Percentiles rank a stretch among this genome's conserved stretches.
phyloP scores from a whole-genome alignment of 2,113 vertebrate species.

The Romanogobio albipinnatus region DNA sequence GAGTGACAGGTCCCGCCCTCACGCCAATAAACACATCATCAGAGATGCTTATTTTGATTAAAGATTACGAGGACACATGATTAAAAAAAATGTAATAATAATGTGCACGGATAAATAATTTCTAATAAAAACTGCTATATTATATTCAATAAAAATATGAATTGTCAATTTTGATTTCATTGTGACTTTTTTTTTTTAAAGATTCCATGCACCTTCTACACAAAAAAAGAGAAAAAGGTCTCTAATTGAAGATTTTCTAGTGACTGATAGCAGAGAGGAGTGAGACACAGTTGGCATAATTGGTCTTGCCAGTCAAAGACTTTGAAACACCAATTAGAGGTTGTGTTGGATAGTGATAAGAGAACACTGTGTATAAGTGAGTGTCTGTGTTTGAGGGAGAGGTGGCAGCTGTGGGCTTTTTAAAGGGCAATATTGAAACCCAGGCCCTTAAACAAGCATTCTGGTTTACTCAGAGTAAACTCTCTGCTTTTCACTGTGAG shows the following conservation, averaged over 20 bases:
- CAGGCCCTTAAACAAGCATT: slow-evolving; percentile 40
- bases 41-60: no score
- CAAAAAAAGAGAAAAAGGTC: no score
- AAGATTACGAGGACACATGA: no score
- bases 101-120: no score
- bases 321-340: slow-evolving; percentile 68
- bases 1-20: no score
- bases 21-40: no score
- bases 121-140: no score
- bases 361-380: slow-evolving; percentile 39
- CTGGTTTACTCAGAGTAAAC: slow-evolving; percentile 37
- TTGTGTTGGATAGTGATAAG: slow-evolving; percentile 49
- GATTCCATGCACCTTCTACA: background rate
- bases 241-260: no score
- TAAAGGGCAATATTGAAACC: slow-evolving; percentile 29
- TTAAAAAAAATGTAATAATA: no score
- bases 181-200: background rate
- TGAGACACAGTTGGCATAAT: background rate
- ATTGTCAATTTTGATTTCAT: no score
- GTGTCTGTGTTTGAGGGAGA: slow-evolving; percentile 20
- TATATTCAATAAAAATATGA: no score
- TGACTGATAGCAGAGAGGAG: background rate
- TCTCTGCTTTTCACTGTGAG: slow-evolving; percentile 29
- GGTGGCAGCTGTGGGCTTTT: slow-evolving; percentile 22
- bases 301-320: slow-evolving; percentile 41